Evolutionary conservation across 2,113 vertebrate genomes (phyloP).

Genomic region (Mola mola): DNA sequence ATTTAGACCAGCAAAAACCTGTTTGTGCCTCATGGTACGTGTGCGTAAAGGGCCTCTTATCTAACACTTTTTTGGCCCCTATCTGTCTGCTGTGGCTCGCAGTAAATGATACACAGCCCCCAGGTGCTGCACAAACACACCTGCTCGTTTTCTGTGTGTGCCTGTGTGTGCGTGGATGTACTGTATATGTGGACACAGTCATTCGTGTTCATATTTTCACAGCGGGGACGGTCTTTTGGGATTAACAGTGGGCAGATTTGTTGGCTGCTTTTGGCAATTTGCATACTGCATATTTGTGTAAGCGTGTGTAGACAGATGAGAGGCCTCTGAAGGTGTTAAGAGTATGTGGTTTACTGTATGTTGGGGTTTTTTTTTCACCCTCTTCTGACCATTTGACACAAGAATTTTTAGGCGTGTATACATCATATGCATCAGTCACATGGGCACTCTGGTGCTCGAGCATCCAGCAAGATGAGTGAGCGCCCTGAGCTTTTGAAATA

Average conservation of each 20-base stretch:
- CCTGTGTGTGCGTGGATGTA: not conserved
- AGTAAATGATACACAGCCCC: constrained; percentile 38
- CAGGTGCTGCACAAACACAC: constrained; percentile 22
- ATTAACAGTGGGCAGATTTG: constrained; percentile 4
- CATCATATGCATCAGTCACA: too few species aligned
- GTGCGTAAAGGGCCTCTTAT: constrained; percentile 27
- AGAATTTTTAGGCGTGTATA: too few species aligned
- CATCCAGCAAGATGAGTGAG: too few species aligned
- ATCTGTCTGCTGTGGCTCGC: constrained; percentile 12
- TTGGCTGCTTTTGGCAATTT: constrained; percentile 29
- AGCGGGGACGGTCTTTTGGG: not conserved
- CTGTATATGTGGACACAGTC: not conserved
- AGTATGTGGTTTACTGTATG: not conserved
- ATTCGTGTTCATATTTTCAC: not conserved
- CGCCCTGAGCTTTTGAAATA: too few species aligned
- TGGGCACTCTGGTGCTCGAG: too few species aligned
- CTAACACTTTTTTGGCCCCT: constrained; percentile 23
- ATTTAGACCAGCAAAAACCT: constrained; percentile 31
- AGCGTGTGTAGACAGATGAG: constrained; percentile 34
- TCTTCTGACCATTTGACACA: constrained; percentile 9
- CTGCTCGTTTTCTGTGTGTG: constrained; percentile 36
- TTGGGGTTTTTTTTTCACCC: not conserved
- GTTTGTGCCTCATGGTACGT: not conserved
- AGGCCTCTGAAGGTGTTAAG: constrained; percentile 20
- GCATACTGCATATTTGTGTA: constrained; percentile 46